phyloP scores from a whole-genome alignment of 2,113 vertebrate genomes.

The Pelobates fuscus region DNA sequence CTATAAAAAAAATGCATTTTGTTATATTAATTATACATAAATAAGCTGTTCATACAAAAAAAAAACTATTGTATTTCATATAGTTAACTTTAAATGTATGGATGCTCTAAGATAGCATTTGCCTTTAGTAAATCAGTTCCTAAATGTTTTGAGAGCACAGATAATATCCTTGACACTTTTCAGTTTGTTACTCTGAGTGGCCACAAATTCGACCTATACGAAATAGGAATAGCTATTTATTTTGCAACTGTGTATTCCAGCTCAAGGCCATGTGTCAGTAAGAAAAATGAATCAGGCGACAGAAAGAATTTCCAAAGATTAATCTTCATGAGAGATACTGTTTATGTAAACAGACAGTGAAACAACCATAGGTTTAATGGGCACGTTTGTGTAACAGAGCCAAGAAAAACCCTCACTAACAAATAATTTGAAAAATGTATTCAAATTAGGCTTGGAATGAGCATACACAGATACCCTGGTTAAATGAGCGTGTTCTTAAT shows the following conservation, averaged over 20 bases:
- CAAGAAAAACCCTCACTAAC: neutral
- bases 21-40: too few relatives aligned
- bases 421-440: conserved; percentile 17
- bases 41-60: too few relatives aligned
- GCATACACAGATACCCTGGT: too few relatives aligned
- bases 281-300: conserved; percentile 46
- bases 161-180: conserved; percentile 6
- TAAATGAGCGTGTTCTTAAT: too few relatives aligned
- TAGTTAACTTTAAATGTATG: neutral
- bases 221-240: conserved; percentile 43
- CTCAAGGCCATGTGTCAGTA: conserved; percentile 48
- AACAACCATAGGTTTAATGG: conserved; percentile 20
- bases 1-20: too few relatives aligned
- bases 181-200: conserved; percentile 24
- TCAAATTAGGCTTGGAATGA: too few relatives aligned
- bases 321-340: conserved; percentile 48
- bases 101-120: neutral
- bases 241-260: conserved; percentile 34
- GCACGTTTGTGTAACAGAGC: neutral
- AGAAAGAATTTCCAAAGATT: conserved; percentile 45
- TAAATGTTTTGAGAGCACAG: neutral
- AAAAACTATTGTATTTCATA: neutral
- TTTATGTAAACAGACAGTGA: conserved; percentile 41
- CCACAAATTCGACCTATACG: conserved; percentile 22
- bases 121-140: neutral